Percentiles rank a stretch among this genome's conserved stretches.
phyloP scores from a whole-genome alignment of 2,113 vertebrate genomes.

The Sterna hirundo region DNA sequence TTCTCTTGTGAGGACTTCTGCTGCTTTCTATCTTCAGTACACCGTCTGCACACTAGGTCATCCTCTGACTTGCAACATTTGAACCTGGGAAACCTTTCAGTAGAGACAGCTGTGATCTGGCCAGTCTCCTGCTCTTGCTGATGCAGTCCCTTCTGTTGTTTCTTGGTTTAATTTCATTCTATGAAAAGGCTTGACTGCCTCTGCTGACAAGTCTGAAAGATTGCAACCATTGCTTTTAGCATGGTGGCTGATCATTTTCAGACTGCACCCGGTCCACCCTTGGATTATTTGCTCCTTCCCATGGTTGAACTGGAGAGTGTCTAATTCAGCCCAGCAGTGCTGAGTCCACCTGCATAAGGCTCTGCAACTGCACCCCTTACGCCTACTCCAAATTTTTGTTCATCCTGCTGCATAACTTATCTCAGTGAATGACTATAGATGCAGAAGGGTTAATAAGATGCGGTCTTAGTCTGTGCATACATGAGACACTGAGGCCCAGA shows the following conservation, averaged over 20 bases:
- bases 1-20: not conserved
- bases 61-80: not conserved
- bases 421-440: not conserved
- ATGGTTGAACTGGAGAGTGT: not conserved
- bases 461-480: not conserved
- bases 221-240: not conserved
- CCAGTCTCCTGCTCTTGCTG: not conserved
- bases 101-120: not conserved
- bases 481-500: conserved; percentile 2
- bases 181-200: not conserved
- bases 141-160: not conserved
- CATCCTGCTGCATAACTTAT: not conserved
- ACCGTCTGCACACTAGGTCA: not conserved
- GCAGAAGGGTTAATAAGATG: conserved; percentile 22
- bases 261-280: not conserved
- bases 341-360: rapidly evolving
- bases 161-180: not conserved
- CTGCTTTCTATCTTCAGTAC: not conserved
- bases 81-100: not conserved
- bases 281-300: not conserved
- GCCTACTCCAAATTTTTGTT: not conserved
- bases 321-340: not conserved
- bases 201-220: not conserved
- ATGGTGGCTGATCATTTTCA: not conserved
- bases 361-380: not conserved